Evolutionary conservation across 2,888 invertebrate genomes (phyloP).

Genomic region (Fragum fragum): DNA sequence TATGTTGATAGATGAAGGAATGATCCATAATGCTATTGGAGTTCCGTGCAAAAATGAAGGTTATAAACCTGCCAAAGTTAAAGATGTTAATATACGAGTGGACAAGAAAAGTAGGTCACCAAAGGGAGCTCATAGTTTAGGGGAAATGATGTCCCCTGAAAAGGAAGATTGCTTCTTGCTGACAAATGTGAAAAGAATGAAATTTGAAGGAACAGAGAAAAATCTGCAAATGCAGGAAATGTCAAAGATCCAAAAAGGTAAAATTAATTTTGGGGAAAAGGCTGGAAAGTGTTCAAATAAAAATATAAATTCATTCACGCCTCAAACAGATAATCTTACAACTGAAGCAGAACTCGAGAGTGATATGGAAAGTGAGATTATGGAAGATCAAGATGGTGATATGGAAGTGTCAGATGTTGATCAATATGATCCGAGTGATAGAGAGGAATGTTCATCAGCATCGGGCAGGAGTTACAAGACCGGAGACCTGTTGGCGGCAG

Average conservation of each 20-base stretch:
- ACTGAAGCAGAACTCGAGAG: not conserved
- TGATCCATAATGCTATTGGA: constrained; percentile 49
- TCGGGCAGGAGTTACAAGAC: constrained; percentile 56
- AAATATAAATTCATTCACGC: constrained; percentile 7
- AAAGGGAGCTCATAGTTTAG: constrained; percentile 56
- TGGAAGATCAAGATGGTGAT: constrained; percentile 55
- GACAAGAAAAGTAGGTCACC: constrained; percentile 76
- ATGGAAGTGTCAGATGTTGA: constrained; percentile 68
- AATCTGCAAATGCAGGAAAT: constrained; percentile 82
- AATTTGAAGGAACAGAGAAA: constrained; percentile 83
- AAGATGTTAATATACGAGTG: constrained; percentile 88
- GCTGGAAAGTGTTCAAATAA: constrained; percentile 3
- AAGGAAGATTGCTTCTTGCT: constrained; percentile 65
- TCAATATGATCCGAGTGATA: constrained; percentile 55
- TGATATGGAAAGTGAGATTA: constrained; percentile 51
- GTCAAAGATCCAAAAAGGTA: constrained; percentile 80
- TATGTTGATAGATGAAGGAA: constrained; percentile 52
- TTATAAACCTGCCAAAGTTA: constrained; percentile 82
- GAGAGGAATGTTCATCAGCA: constrained; percentile 14
- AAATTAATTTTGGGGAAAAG: constrained; percentile 39
- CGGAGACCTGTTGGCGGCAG: constrained; percentile 87
- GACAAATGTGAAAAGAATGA: constrained; percentile 82
- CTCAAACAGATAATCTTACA: not conserved
- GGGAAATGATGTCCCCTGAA: constrained; percentile 37
- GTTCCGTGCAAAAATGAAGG: constrained; percentile 54